phyloP scores from a whole-genome alignment of 92 coral and sea anemone species.

The Zoanthus sociatus region DNA sequence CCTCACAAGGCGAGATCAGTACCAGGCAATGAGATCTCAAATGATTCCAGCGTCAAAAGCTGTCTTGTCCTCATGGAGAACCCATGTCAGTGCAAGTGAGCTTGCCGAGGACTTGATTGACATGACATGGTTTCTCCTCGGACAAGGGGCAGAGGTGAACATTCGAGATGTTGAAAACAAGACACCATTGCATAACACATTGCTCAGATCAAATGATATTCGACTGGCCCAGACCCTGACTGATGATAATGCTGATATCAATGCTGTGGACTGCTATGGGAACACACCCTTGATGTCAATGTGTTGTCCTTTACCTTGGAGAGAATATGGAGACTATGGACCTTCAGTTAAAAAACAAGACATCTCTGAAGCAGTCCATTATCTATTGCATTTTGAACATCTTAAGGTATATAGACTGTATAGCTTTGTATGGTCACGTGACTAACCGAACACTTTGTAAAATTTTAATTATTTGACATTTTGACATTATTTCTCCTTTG shows the following conservation, averaged over 20 bases:
- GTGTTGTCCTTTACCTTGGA: conserved; percentile 89
- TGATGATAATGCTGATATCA: conserved; percentile 82
- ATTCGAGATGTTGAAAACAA: conserved; percentile 79
- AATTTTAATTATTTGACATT: no score
- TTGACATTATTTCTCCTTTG: no score
- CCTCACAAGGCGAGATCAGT: conserved; percentile 64
- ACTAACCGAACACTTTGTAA: no score
- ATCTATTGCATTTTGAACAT: conserved; percentile 75
- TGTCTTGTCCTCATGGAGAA: conserved; percentile 49
- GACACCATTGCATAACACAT: conserved; percentile 82
- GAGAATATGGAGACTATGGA: conserved; percentile 71
- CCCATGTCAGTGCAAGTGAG: conserved; percentile 47
- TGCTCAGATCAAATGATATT: conserved; percentile 73
- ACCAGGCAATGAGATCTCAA: conserved; percentile 26
- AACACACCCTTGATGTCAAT: conserved; percentile 90
- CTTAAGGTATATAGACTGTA: conserved; percentile 60
- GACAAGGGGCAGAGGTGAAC: conserved; percentile 86
- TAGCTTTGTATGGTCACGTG: neutral
- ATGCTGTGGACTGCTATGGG: conserved; percentile 80
- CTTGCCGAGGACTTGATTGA: conserved; percentile 78
- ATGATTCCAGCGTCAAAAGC: conserved; percentile 45
- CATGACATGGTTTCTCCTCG: conserved; percentile 77
- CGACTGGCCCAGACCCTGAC: conserved; percentile 82
- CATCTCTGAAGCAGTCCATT: conserved; percentile 69
- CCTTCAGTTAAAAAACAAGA: conserved; percentile 68